These are phyloP conservation scores for Hypanus sabinus DNA, from an alignment of 2,113 vertebrate species.

Conservation along the genomic window DNA sequence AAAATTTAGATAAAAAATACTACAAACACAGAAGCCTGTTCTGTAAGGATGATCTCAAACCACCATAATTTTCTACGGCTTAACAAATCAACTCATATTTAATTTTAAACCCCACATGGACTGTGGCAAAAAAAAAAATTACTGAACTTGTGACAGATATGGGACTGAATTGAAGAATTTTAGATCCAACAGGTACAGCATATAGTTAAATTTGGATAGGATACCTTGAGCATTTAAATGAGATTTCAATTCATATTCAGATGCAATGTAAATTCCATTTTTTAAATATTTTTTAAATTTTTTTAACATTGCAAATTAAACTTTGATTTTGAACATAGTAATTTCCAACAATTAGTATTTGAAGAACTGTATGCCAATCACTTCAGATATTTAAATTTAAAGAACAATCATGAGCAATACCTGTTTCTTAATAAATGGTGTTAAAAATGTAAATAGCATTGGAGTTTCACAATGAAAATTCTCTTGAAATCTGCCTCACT, in stretches of 20 bases:
- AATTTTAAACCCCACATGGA: background rate
- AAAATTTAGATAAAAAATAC: too few species aligned
- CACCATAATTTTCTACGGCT: background rate
- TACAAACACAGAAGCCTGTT: background rate
- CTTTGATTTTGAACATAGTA: background rate
- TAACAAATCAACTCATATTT: background rate
- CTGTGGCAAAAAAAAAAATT: background rate
- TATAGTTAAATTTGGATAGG: background rate
- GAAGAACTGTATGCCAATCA: background rate
- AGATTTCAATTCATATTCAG: background rate
- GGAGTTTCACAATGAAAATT: background rate
- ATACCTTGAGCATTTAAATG: background rate
- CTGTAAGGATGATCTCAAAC: background rate
- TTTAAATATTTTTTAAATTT: too few species aligned
- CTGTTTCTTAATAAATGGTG: background rate
- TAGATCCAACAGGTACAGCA: background rate
- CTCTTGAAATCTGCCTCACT: background rate
- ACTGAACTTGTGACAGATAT: background rate
- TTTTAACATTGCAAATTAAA: background rate
- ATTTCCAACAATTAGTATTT: background rate
- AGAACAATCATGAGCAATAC: background rate
- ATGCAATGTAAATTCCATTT: background rate
- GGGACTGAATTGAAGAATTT: background rate
- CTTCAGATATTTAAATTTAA: background rate
- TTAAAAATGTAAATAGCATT: background rate